phyloP scores from a whole-genome alignment of 2,888 invertebrate species.

The Clostera curtula region DNA sequence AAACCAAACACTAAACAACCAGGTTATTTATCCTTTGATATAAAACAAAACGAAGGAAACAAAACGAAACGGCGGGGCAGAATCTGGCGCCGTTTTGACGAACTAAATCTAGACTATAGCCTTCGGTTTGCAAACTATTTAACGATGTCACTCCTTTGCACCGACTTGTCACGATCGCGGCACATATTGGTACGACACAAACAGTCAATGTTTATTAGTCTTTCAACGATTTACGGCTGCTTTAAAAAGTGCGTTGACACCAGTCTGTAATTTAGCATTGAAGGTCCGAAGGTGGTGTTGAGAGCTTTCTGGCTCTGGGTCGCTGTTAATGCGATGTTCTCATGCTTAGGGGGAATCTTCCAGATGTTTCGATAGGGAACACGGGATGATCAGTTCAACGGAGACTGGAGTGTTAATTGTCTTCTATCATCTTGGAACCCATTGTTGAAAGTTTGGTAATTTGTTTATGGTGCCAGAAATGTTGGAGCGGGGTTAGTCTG shows the following conservation, averaged over 20 bases:
- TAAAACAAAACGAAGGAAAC: slow-evolving; percentile 70
- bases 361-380: slow-evolving; percentile 12
- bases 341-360: slow-evolving; percentile 14
- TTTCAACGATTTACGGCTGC: slow-evolving; percentile 84
- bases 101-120: slow-evolving; percentile 42
- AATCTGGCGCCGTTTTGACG: slow-evolving; percentile 65
- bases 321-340: slow-evolving; percentile 30
- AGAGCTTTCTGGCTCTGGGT: slow-evolving; percentile 46
- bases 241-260: slow-evolving; percentile 94
- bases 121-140: slow-evolving; percentile 46
- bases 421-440: slow-evolving; percentile 49
- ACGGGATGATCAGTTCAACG: slow-evolving; percentile 10
- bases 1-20: slow-evolving; percentile 44
- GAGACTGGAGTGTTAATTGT: slow-evolving; percentile 39
- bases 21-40: slow-evolving; percentile 68
- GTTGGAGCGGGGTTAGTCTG: no score
- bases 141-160: slow-evolving; percentile 56
- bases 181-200: slow-evolving; percentile 76
- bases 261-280: slow-evolving; percentile 94
- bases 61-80: slow-evolving; percentile 63
- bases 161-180: slow-evolving; percentile 84
- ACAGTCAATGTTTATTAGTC: slow-evolving; percentile 32
- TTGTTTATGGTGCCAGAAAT: no score
- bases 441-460: slow-evolving; percentile 14
- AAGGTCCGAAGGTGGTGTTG: slow-evolving; percentile 48